Evolutionary conservation across 2,888 invertebrate genomes (phyloP).

Genomic region (Phengaris alcon): DNA sequence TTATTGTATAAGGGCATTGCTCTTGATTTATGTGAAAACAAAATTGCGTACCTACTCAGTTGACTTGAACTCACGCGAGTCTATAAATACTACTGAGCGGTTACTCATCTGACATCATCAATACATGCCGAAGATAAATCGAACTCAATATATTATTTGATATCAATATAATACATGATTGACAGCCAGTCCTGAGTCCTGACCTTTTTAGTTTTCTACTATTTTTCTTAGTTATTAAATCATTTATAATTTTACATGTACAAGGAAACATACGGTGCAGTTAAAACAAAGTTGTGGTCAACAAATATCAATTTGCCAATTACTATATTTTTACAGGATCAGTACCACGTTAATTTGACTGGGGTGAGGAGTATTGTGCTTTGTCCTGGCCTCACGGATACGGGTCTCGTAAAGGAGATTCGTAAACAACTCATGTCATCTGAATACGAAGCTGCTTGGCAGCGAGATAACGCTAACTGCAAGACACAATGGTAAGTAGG

Average conservation of each 20-base stretch:
- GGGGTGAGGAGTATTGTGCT: constrained; percentile 85
- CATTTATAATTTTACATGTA: too few relatives aligned
- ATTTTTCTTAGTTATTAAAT: too few relatives aligned
- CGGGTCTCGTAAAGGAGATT: constrained; percentile 82
- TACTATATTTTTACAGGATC: constrained; percentile 73
- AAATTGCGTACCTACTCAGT: background rate
- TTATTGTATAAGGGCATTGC: background rate
- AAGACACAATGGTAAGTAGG: constrained; percentile 77
- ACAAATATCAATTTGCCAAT: background rate
- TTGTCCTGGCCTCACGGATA: constrained; percentile 85
- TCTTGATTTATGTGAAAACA: background rate
- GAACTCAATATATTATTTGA: background rate
- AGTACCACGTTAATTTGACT: constrained; percentile 85
- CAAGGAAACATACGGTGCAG: too few relatives aligned
- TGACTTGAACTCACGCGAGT: background rate
- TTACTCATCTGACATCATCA: background rate
- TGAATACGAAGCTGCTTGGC: constrained; percentile 86
- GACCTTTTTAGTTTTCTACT: too few relatives aligned
- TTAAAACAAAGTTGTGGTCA: too few relatives aligned
- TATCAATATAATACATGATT: background rate
- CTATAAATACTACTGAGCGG: background rate
- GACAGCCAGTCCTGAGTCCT: background rate
- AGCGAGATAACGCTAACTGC: constrained; percentile 82
- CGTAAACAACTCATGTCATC: constrained; percentile 85
- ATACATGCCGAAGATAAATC: background rate